Percentiles rank a stretch among this genome's conserved stretches.
phyloP scores from a whole-genome alignment of 2,888 invertebrate genomes.

The Phrixothrix hirtus region DNA sequence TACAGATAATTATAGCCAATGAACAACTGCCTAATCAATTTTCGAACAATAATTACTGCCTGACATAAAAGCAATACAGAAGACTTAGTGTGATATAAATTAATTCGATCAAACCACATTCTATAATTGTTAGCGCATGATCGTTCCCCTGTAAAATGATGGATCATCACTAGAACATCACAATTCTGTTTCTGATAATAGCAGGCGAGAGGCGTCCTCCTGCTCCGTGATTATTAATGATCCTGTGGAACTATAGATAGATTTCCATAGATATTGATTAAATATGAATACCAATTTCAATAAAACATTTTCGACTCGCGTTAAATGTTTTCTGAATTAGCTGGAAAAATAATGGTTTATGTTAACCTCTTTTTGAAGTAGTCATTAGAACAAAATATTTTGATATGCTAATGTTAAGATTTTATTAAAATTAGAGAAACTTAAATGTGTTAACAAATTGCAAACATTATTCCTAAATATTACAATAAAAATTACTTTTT shows the following conservation, averaged over 20 bases:
- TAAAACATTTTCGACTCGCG: background rate
- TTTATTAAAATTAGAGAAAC: too few relatives aligned
- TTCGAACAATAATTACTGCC: too few relatives aligned
- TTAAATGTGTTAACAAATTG: too few relatives aligned
- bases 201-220: conserved; percentile 41
- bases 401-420: too few relatives aligned
- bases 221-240: conserved; percentile 44
- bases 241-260: conserved; percentile 40
- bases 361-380: too few relatives aligned
- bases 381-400: too few relatives aligned
- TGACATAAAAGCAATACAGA: too few relatives aligned
- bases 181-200: conserved; percentile 35
- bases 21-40: too few relatives aligned
- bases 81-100: too few relatives aligned
- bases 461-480: background rate
- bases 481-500: too few relatives aligned
- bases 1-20: too few relatives aligned
- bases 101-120: conserved; percentile 44
- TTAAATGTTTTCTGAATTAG: background rate
- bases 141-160: conserved; percentile 44
- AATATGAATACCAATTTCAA: conserved; percentile 16
- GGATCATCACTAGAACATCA: conserved; percentile 38
- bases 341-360: background rate
- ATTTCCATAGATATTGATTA: conserved; percentile 33
- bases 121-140: conserved; percentile 50